Evolutionary conservation across 2,797 vertebrate species (phyloP).

Genomic region (Manis pentadactyla): DNA sequence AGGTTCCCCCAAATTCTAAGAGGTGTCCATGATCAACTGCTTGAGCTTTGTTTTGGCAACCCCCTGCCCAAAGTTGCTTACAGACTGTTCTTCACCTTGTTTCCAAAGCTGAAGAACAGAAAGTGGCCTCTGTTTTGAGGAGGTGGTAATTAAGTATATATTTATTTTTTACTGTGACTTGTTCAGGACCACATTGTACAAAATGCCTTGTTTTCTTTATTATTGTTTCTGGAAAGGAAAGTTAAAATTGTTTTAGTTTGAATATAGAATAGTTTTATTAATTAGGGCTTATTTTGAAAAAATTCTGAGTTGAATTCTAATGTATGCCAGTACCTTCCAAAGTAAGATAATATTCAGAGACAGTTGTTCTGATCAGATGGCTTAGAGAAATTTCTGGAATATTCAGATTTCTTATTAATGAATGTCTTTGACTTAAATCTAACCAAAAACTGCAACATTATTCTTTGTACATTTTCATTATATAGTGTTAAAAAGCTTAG

Average conservation of each 20-base stretch:
- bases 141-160: too few species aligned
- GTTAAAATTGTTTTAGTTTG: slow-evolving; percentile 81
- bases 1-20: too few species aligned
- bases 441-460: slow-evolving; percentile 85
- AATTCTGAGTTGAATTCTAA: slow-evolving; percentile 75
- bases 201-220: too few species aligned
- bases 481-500: slow-evolving; percentile 87
- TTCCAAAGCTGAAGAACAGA: too few species aligned
- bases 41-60: too few species aligned
- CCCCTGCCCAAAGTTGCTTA: too few species aligned
- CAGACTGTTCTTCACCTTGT: too few species aligned
- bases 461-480: slow-evolving; percentile 86
- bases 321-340: slow-evolving; percentile 77
- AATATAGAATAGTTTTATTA: slow-evolving; percentile 81
- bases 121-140: too few species aligned
- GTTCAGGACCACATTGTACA: too few species aligned
- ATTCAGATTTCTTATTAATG: slow-evolving; percentile 82
- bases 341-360: slow-evolving; percentile 79
- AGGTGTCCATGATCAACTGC: too few species aligned
- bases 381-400: slow-evolving; percentile 79
- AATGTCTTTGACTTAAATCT: slow-evolving; percentile 85
- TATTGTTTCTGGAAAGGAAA: too few species aligned
- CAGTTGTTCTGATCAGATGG: slow-evolving; percentile 75
- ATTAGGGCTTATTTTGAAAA: slow-evolving; percentile 79
- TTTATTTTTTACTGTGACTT: too few species aligned